phyloP scores from a whole-genome alignment of 2,113 vertebrate species.

The Nanger granti region DNA sequence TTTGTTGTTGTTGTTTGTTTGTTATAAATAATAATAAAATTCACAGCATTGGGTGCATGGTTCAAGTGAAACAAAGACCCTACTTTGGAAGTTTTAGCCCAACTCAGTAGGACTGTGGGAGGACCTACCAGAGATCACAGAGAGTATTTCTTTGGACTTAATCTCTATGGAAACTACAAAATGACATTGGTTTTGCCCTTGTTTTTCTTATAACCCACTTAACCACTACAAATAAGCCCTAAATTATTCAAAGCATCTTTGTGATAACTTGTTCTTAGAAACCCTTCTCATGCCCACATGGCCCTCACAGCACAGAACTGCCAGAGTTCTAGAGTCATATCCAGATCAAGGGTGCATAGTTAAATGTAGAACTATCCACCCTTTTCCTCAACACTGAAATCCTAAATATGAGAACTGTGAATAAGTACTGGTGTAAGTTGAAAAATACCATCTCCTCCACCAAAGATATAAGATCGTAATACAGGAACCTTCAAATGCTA shows the following conservation, averaged over 20 bases:
- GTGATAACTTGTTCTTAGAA: background rate
- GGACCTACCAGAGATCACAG: background rate
- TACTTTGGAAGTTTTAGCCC: background rate
- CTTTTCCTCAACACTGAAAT: background rate
- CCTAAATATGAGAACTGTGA: background rate
- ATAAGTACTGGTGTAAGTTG: background rate
- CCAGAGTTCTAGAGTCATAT: background rate
- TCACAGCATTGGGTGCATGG: background rate
- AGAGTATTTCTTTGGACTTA: background rate
- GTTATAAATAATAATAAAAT: background rate
- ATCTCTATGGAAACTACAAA: background rate
- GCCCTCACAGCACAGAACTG: background rate
- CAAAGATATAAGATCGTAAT: background rate
- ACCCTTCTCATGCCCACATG: background rate
- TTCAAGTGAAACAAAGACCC: background rate
- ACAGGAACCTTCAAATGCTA: background rate
- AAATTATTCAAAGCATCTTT: background rate
- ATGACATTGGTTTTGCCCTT: background rate
- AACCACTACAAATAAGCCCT: background rate
- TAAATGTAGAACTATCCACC: background rate
- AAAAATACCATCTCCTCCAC: background rate
- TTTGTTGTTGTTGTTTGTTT: background rate
- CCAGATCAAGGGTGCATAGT: background rate
- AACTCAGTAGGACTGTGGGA: background rate
- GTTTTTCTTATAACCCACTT: background rate